phyloP scores from a whole-genome alignment of 1,140 invertebrate species.

The Chlorops oryzae region DNA sequence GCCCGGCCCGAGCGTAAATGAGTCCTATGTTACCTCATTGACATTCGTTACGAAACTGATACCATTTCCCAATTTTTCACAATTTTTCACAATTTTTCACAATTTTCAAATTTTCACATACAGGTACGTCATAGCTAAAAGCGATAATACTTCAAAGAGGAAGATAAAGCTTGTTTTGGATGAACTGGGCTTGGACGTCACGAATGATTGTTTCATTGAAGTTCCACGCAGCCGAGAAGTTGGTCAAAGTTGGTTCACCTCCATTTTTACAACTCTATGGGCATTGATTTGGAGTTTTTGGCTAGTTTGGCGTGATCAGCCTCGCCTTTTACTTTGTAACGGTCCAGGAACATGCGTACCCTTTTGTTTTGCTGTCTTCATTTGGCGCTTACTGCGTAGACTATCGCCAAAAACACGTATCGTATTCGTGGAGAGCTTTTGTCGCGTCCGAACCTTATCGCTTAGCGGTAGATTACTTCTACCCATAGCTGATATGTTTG shows the following conservation, averaged over 20 bases:
- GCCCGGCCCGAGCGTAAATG: no score
- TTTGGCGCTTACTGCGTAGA: slow-evolving; percentile 61
- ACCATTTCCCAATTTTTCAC: slow-evolving; percentile 2
- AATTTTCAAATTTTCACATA: no score
- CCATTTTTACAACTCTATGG: slow-evolving; percentile 69
- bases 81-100: no score
- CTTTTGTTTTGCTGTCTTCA: slow-evolving; percentile 67
- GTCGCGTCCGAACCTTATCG: slow-evolving; percentile 82
- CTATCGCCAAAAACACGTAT: slow-evolving; percentile 60
- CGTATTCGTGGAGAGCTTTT: slow-evolving; percentile 91
- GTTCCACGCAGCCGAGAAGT: slow-evolving; percentile 84
- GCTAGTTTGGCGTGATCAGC: slow-evolving; percentile 63
- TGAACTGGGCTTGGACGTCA: slow-evolving; percentile 52
- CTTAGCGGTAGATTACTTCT: slow-evolving; percentile 82
- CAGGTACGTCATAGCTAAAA: slow-evolving; percentile 75
- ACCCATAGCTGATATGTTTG: slow-evolving; percentile 73
- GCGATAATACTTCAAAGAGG: slow-evolving; percentile 64
- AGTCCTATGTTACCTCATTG: no score
- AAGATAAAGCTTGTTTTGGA: slow-evolving; percentile 20
- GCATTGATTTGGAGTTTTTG: slow-evolving; percentile 63
- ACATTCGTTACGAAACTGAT: no score
- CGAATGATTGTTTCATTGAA: slow-evolving; percentile 29
- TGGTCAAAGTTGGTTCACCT: slow-evolving; percentile 75
- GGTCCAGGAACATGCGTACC: slow-evolving; percentile 95
- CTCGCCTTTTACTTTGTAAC: slow-evolving; percentile 82